These are phyloP conservation scores for Dascillus cervinus DNA, from an alignment of 2,888 invertebrate genomes.

Conservation along the genomic window DNA sequence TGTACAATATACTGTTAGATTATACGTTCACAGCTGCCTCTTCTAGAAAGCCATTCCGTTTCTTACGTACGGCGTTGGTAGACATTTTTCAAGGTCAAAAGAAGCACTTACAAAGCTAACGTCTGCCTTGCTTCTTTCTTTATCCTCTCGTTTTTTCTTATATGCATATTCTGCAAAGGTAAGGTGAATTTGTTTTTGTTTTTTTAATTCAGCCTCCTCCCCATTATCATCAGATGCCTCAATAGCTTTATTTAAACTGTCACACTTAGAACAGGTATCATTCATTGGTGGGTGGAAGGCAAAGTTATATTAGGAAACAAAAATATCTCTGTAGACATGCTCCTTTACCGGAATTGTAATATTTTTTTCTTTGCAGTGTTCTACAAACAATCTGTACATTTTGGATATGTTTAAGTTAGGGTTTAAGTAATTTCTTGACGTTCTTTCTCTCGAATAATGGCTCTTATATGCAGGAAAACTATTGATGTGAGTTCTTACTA, in stretches of 20 bases:
- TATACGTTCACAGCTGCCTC: neutral
- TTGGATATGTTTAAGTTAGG: conserved; percentile 2
- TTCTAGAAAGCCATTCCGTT: conserved; percentile 1
- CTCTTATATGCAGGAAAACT: conserved; percentile 7
- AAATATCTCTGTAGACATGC: conserved; percentile 5
- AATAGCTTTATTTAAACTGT: too few relatives aligned
- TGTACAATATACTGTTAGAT: conserved; percentile 1
- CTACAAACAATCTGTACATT: conserved; percentile 3
- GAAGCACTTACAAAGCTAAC: neutral
- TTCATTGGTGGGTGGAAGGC: conserved; percentile 7
- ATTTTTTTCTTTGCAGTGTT: conserved; percentile 3
- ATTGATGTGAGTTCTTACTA: conserved; percentile 3
- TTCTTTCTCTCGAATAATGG: conserved; percentile 2
- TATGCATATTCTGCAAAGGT: neutral
- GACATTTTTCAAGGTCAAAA: conserved; percentile 2
- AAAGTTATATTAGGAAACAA: conserved; percentile 7
- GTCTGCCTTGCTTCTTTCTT: neutral
- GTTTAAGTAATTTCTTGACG: conserved; percentile 4
- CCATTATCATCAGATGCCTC: too few relatives aligned
- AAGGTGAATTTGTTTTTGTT: conserved; percentile 1
- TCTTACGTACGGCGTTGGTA: conserved; percentile 1
- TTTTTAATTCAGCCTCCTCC: too few relatives aligned
- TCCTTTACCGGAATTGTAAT: conserved; percentile 4
- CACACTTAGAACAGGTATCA: too few relatives aligned
- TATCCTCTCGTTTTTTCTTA: neutral